These are phyloP conservation scores for Cnemophilus loriae DNA, from an alignment of 2,113 vertebrate genomes.

Conservation along the genomic window DNA sequence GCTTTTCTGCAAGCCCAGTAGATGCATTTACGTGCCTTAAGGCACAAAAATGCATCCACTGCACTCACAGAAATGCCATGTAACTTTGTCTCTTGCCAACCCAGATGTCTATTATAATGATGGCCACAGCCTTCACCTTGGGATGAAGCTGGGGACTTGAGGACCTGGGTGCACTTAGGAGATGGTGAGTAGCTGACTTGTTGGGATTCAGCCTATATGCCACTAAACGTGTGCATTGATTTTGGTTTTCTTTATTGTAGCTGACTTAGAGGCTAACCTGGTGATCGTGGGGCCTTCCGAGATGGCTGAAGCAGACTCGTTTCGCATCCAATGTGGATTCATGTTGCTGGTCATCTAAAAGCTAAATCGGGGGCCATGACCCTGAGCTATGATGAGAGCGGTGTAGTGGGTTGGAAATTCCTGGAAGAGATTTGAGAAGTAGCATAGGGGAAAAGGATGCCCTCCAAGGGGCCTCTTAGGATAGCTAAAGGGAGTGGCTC, in stretches of 20 bases:
- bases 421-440: neutral
- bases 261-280: neutral
- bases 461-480: no score
- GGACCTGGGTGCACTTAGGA: neutral
- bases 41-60: neutral
- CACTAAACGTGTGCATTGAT: no score
- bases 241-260: neutral
- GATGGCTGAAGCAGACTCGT: neutral
- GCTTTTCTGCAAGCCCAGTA: neutral
- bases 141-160: neutral
- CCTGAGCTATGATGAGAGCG: neutral
- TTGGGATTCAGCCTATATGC: neutral
- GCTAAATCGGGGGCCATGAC: neutral
- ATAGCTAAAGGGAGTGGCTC: neutral
- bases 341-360: rapidly evolving
- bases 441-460: neutral
- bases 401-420: neutral
- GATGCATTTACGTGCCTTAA: neutral
- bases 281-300: rapidly evolving
- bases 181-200: neutral
- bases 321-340: neutral
- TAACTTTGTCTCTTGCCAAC: neutral
- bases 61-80: neutral
- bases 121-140: no score
- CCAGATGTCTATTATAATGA: no score